Evolutionary conservation across 1,140 invertebrate genomes (phyloP).

Genomic region (fruit fly (Drosophila melanogaster)): Release_6_plus_ISO1_MT NT_033779.5:5927001-5927500

Average conservation of each 20-base stretch:
- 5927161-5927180: constrained; percentile 17
- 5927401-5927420: constrained; percentile 78
- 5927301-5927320: constrained; percentile 16
- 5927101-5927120: constrained; percentile 74
- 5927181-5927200: constrained; percentile 30
- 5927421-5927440: constrained; percentile 80
- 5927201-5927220: constrained; percentile 26
- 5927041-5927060: constrained; percentile 50
- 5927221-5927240: constrained; percentile 64
- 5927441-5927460: constrained; percentile 75
- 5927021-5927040: constrained; percentile 35
- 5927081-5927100: constrained; percentile 58
- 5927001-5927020: constrained; percentile 10
- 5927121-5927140: constrained; percentile 65
- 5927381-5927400: constrained; percentile 70
- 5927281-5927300: constrained; percentile 37
- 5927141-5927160: constrained; percentile 48
- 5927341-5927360: constrained; percentile 2
- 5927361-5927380: constrained; percentile 49
- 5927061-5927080: constrained; percentile 48
- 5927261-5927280: constrained; percentile 74
- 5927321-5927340: constrained; percentile 3
- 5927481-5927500: constrained; percentile 12
- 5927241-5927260: constrained; percentile 79
- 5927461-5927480: constrained; percentile 25